Base-by-base conservation (phyloP, 37 sponge, comb jelly and placozoan genomes). In the Tethya wilhelma region DNA sequence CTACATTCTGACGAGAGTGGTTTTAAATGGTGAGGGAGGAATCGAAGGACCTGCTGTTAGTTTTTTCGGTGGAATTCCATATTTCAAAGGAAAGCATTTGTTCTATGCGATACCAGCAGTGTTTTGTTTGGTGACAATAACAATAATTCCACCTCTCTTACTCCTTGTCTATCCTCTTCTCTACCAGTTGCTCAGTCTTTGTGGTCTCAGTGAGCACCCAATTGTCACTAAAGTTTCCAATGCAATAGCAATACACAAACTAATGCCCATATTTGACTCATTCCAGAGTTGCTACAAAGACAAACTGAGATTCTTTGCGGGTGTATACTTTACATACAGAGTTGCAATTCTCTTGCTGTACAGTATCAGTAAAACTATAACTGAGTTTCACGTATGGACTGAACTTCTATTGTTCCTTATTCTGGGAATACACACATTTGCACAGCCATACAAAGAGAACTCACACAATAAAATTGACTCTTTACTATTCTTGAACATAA, bases 231-330 rank as follows among this genome's bases (percentile, higher is more conserved):
- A 42, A 23, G 62, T 62, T 7, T 34, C 56, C 19, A 22, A 32
- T 19, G 4, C 43, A 14, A 1, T 43, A 6, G 46, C 17, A 17
- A n/a, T 77, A 19, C 8, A 62, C 30, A 43, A 4, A 9, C 78
- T 77, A 17, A 64, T 43, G 38, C 78, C 78, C 6, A 14, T 77
- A 43, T n/a, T 77, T 40, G 78, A 77, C 34, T 28, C 40, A 1
- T 77, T 77, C 43, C 78, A 77, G 45, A 44, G 64, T 26, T 64
- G 78, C 46, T 77, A 41, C 60, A 77, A 64, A 26, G 78, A 77
- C 33, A 77, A 44, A 1, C 30, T 26, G 33, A 38, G 78, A 25
- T 77, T 77, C 38, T 73, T 73, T 73, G 74, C 74, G 29, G 74
- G 74, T 28, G 28, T 73, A 19, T 73, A 73, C 38, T 77, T 77